Conservation (phyloP, 2,113 vertebrate genomes). For the Apodemus speciosus region DNA sequence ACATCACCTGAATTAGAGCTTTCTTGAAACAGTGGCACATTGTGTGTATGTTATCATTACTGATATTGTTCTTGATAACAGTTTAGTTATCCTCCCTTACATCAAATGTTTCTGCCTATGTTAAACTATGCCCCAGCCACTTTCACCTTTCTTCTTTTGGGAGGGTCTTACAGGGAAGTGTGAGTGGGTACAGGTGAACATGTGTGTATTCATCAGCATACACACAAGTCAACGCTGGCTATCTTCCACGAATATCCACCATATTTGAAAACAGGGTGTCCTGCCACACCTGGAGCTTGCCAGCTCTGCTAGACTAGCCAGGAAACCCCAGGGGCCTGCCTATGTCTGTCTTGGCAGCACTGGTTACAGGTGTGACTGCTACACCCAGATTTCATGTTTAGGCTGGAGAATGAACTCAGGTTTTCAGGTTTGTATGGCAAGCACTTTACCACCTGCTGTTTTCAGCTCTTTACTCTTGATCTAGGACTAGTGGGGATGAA, state of each 20-base stretch:
- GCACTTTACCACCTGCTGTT: not conserved
- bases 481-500: not conserved
- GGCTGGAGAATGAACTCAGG: not conserved
- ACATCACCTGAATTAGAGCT: too few relatives aligned
- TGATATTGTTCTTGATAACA: not conserved
- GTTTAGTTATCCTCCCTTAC: not conserved
- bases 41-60: not conserved
- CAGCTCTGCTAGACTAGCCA: not conserved
- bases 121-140: not conserved
- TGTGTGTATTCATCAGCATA: not conserved
- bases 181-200: not conserved
- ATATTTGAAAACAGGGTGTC: not conserved
- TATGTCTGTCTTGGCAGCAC: not conserved
- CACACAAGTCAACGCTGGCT: not conserved
- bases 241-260: not conserved
- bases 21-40: not conserved
- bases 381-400: not conserved
- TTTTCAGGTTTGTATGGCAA: not conserved
- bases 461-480: not conserved
- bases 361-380: not conserved
- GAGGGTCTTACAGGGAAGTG: not conserved
- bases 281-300: not conserved
- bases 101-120: not conserved
- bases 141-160: not conserved
- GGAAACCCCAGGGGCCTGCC: not conserved